phyloP scores from a whole-genome alignment of 2,797 vertebrate species.

The Channallabes apus region DNA sequence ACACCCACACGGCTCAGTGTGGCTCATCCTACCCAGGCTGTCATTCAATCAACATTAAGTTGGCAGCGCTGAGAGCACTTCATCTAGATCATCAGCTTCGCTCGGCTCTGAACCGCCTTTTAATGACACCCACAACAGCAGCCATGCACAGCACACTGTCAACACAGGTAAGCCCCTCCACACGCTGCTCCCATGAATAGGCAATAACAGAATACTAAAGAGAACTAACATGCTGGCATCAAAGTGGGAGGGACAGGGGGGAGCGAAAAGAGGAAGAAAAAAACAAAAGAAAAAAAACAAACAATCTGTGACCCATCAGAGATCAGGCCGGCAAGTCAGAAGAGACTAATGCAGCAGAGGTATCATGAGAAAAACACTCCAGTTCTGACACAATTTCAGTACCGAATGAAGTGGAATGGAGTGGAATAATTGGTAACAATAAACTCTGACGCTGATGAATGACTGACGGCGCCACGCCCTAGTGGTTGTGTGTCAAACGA shows the following conservation, averaged over 20 bases:
- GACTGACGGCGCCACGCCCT: conserved; percentile 32
- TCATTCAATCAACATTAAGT: conserved; percentile 58
- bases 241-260: not conserved
- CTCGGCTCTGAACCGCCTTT: conserved; percentile 44
- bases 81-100: conserved; percentile 59
- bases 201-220: conserved; percentile 26
- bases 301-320: conserved; percentile 11
- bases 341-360: conserved; percentile 21
- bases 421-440: conserved; percentile 30
- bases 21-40: conserved; percentile 47
- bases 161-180: conserved; percentile 43
- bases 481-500: conserved; percentile 9
- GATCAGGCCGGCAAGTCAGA: conserved; percentile 8
- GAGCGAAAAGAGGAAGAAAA: not conserved
- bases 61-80: conserved; percentile 52
- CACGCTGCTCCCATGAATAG: conserved; percentile 41
- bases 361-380: not conserved
- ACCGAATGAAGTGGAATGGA: conserved; percentile 31
- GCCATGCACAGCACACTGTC: conserved; percentile 32
- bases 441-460: conserved; percentile 7
- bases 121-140: conserved; percentile 32
- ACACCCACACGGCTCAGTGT: conserved; percentile 37
- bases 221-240: conserved; percentile 38
- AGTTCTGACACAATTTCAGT: not conserved
- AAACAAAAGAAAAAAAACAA: not conserved